phyloP scores from a whole-genome alignment of 37 sponge, comb jelly and placozoan species.

The Aphrocallistes beatrix region DNA sequence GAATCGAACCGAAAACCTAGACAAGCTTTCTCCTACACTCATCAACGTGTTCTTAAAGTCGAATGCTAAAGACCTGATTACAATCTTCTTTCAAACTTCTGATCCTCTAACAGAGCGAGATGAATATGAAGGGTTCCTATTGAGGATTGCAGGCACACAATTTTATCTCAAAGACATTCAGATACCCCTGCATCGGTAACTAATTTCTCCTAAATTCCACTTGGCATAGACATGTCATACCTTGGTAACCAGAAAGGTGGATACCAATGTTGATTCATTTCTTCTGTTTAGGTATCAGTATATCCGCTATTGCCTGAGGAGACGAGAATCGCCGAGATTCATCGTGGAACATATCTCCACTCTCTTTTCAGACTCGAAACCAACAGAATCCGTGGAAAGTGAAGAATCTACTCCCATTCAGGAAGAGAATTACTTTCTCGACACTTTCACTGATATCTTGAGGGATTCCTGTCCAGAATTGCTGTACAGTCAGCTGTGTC shows the following conservation, averaged over 20 bases:
- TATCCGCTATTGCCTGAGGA: not conserved
- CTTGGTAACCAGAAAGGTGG: not conserved
- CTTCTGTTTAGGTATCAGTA: not conserved
- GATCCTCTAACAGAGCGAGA: not conserved
- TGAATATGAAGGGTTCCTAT: not conserved
- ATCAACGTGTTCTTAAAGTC: conserved; percentile 7
- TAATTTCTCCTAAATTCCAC: not conserved
- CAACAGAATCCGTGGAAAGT: not conserved
- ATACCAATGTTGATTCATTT: not conserved
- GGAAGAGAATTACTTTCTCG: not conserved
- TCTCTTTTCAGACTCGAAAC: not conserved
- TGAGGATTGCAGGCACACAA: not conserved
- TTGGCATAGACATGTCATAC: not conserved
- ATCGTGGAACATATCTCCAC: not conserved
- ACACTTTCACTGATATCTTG: not conserved
- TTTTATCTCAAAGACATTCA: not conserved
- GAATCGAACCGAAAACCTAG: not conserved
- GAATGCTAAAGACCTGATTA: not conserved
- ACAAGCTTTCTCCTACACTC: not conserved
- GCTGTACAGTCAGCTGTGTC: not conserved
- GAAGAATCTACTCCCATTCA: not conserved
- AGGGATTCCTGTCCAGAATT: not conserved
- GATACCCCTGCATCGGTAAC: not conserved
- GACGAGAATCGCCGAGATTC: not conserved
- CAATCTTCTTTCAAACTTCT: not conserved